Evolutionary conservation across 2,113 vertebrate genomes (phyloP), one percentile per base, ranked within the genome.

Genomic region (Phyllostomus discolor): DNA sequence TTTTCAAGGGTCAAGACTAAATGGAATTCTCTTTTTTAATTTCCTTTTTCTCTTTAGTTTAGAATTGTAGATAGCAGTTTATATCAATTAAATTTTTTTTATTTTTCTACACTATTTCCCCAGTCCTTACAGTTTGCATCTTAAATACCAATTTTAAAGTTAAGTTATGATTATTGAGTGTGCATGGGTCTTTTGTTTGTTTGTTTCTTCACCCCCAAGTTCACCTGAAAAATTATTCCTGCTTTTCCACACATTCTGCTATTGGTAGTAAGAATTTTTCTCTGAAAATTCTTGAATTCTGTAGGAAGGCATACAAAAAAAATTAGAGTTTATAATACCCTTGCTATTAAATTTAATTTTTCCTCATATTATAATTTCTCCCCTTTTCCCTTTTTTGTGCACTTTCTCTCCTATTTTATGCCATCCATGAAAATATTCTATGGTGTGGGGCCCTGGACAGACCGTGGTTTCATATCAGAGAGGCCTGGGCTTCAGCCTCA

Each of bases 1-100:
- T 94, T 90, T 90, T 78, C 38, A 96, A 92, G 46, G 35, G 4
- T 70, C 41, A 57, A 94, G 22, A 86, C 28, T 93, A 66, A 93
- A 91, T 52, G 26, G 5, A 88, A 75, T 87, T 89, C 28, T 67
- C 28, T 57, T 4, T 4, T 28, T 95, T 90, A 82, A 19, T 82
- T 92, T 89, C 19, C 33, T 62, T 75, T 73, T 69, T 75, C 11
- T 76, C n/a, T 89, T 93, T 66, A 38, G 81, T 75, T 94, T 79
- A 91, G 31, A 82, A 80, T 64, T 88, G 0, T 48, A 83, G 31
- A 86, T 28, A 64, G 15, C 9, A 50, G 7, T 92, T 90, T 43
- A 75, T 59, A 86, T 86, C 73, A 20, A 82, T 62, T 91, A 82
- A 54, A 88, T 50, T 15, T 35, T 76, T 59, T 79, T 80, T 52